Percentiles rank a stretch among this genome's conserved stretches.
phyloP scores from a whole-genome alignment of 92 coral and sea anemone genomes.

The Diadumene lineata region DNA sequence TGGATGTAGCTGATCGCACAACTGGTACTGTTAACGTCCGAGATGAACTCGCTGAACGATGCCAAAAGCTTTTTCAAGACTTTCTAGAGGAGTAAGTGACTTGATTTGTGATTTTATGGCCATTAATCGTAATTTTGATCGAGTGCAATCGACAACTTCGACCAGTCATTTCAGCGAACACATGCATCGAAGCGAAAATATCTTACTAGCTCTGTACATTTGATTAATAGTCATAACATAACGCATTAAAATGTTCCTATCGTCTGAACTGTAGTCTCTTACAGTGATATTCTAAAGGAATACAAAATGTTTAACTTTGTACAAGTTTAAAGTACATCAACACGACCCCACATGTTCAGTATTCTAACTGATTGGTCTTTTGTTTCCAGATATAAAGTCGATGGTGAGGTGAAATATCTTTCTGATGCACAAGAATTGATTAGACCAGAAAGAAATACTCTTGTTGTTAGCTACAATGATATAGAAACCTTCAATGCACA shows the following conservation, averaged over 20 bases:
- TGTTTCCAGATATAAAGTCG: conserved; percentile 72
- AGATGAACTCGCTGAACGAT: conserved; percentile 95
- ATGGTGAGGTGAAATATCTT: conserved; percentile 89
- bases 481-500: conserved; percentile 84
- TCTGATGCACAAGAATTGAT: conserved; percentile 94
- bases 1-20: conserved; percentile 99
- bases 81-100: conserved; percentile 97
- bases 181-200: not conserved
- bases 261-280: no score
- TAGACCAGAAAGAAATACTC: conserved; percentile 94
- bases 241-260: no score
- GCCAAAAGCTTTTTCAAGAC: conserved; percentile 99
- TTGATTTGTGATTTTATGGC: not conserved
- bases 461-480: conserved; percentile 91
- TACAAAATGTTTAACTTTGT: not conserved
- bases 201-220: not conserved
- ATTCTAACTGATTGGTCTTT: not conserved
- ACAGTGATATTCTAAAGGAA: no score
- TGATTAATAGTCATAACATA: not conserved
- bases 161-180: conserved; percentile 14
- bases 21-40: conserved; percentile 87
- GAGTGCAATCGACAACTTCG: not conserved
- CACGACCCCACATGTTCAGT: not conserved
- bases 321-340: not conserved
- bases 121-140: not conserved